Percentiles rank a stretch among this genome's conserved stretches.
Conservation (phyloP, 2,113 vertebrate genomes). For the Sapayoa aenigma region DNA sequence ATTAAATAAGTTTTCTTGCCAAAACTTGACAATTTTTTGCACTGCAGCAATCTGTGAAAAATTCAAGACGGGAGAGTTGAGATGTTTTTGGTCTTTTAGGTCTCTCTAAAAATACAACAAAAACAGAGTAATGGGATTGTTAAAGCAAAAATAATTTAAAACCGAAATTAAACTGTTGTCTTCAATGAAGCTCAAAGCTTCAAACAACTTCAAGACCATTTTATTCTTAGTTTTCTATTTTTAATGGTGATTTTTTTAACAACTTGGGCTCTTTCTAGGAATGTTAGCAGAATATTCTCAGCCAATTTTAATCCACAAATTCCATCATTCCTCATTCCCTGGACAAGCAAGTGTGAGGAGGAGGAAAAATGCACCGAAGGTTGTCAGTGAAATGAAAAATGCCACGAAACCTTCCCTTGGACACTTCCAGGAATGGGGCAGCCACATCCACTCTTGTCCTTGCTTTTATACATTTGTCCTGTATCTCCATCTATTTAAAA, state of each 20-base stretch:
- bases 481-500: neutral
- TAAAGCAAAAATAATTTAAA: neutral
- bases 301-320: neutral
- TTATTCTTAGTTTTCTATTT: neutral
- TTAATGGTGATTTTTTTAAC: neutral
- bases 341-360: neutral
- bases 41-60: neutral
- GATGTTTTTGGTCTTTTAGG: neutral
- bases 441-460: neutral
- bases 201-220: neutral
- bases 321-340: neutral
- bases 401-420: too few relatives aligned
- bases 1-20: neutral
- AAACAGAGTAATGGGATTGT: neutral
- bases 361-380: neutral
- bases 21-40: neutral
- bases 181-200: neutral
- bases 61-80: neutral
- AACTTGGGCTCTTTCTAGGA: neutral
- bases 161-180: neutral
- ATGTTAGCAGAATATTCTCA: neutral
- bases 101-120: neutral
- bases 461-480: neutral
- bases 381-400: neutral
- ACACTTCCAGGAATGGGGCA: too few relatives aligned